phyloP scores from a whole-genome alignment of 2,797 vertebrate genomes.

The Onychomys torridus region DNA sequence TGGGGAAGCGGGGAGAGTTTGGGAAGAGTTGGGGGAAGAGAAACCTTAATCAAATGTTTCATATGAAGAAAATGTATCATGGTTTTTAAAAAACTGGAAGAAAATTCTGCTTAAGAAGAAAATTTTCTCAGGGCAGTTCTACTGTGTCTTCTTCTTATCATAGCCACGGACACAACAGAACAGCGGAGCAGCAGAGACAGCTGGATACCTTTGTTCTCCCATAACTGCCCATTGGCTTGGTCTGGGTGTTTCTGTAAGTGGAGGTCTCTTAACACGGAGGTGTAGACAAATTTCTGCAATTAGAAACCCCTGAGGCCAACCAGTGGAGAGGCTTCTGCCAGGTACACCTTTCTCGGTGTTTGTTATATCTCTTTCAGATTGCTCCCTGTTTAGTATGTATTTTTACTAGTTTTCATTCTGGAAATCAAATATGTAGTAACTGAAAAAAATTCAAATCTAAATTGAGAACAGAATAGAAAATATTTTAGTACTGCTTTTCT shows the following conservation, averaged over 20 bases:
- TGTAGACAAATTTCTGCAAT: not conserved
- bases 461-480: conserved; percentile 57
- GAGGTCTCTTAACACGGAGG: not conserved
- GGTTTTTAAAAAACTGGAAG: not conserved
- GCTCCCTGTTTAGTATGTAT: not conserved
- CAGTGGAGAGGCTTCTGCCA: not conserved
- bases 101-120: not conserved
- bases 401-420: conserved; percentile 5
- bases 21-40: not conserved
- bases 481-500: conserved; percentile 13
- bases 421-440: conserved; percentile 44
- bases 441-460: conserved; percentile 42
- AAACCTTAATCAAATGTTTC: not conserved
- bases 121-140: not conserved
- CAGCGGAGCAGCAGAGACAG: not conserved
- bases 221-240: not conserved
- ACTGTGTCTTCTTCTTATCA: not conserved
- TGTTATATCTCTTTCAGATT: not conserved
- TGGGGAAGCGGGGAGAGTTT: not conserved
- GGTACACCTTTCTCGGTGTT: not conserved
- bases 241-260: not conserved
- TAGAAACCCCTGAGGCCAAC: not conserved
- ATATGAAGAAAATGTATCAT: not conserved
- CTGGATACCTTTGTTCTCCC: not conserved
- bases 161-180: not conserved